phyloP scores from a whole-genome alignment of 2,113 vertebrate species.

The Solenodon paradoxus region DNA sequence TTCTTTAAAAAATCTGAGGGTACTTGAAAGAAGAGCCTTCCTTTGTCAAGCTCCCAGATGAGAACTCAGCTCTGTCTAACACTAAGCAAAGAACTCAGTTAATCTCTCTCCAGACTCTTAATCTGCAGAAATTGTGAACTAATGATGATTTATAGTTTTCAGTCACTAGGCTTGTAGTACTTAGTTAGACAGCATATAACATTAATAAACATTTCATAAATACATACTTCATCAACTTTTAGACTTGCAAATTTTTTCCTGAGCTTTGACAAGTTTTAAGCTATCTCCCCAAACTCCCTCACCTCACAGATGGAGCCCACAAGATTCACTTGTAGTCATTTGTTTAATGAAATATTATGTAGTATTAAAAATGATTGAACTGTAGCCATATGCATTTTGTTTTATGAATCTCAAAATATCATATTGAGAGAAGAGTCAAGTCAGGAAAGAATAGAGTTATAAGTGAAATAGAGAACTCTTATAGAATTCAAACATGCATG shows the following conservation, averaged over 20 bases:
- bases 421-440: not conserved
- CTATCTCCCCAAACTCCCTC: not conserved
- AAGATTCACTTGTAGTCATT: not conserved
- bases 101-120: no score
- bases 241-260: not conserved
- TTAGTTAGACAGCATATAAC: no score
- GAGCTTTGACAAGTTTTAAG: not conserved
- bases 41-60: no score
- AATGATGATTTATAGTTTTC: no score
- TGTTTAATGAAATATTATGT: not conserved
- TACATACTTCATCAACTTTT: not conserved
- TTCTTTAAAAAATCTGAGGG: no score
- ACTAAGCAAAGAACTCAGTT: no score
- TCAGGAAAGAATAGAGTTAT: not conserved
- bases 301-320: not conserved
- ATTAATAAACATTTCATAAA: not conserved
- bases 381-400: not conserved
- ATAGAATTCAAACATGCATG: not conserved
- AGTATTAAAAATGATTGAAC: not conserved
- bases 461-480: not conserved
- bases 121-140: no score
- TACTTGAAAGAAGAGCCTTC: no score
- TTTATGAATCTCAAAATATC: not conserved
- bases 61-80: no score
- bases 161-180: no score